These are phyloP conservation scores for Leucopsar rothschildi DNA, from an alignment of 2,113 vertebrate genomes.

Conservation along the genomic window DNA sequence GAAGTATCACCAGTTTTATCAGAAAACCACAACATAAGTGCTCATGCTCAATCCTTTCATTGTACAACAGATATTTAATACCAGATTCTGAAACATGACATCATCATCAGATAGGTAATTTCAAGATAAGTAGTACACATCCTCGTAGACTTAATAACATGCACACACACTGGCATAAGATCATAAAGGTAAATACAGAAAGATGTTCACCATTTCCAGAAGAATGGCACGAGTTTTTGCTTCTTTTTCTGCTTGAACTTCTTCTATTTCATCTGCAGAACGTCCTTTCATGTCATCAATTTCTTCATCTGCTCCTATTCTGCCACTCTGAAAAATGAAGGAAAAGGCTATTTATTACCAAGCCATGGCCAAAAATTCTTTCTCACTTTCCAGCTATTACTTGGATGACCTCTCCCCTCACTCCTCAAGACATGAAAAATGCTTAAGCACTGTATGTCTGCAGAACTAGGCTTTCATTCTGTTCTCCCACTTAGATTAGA, in stretches of 20 bases:
- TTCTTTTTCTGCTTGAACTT: conserved; percentile 91
- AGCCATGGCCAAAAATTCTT: background rate
- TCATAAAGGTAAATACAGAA: background rate
- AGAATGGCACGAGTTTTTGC: conserved; percentile 95
- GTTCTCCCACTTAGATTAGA: background rate
- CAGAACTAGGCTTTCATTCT: background rate
- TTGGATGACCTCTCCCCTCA: background rate
- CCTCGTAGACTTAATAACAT: background rate
- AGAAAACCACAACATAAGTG: background rate
- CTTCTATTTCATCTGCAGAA: conserved; percentile 86
- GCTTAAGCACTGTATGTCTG: background rate
- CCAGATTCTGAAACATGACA: background rate
- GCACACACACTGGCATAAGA: background rate
- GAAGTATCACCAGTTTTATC: rapidly evolving
- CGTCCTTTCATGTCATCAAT: conserved; percentile 88
- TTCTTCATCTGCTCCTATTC: conserved; percentile 95
- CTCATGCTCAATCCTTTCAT: background rate
- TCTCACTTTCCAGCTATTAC: background rate
- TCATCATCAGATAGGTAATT: background rate
- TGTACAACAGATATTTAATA: background rate
- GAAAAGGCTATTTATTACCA: background rate
- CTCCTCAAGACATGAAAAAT: background rate
- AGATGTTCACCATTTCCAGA: conserved; percentile 89
- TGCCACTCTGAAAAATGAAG: conserved; percentile 83
- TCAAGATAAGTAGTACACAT: background rate